Conservation (phyloP, 2,797 vertebrate species). For the Hypotaenidia okinawae region DNA sequence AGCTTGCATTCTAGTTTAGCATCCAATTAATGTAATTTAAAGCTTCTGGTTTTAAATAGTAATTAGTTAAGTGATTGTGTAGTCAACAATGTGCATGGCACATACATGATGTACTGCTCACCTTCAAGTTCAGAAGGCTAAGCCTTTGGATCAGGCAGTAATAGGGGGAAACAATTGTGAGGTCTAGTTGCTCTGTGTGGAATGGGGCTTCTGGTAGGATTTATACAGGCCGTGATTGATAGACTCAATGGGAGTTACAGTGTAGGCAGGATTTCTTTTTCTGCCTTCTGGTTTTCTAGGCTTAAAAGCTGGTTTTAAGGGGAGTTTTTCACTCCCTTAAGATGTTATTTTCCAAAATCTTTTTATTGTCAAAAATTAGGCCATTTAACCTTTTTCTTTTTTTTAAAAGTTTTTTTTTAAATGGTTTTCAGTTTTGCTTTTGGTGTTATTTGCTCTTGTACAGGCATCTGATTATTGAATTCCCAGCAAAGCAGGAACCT, state of each 20-base stretch:
- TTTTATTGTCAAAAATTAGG: not conserved
- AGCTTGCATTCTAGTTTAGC: not conserved
- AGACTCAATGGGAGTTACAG: not conserved
- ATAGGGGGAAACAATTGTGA: not conserved
- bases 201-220: not conserved
- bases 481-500: not conserved
- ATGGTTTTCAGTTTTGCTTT: not conserved
- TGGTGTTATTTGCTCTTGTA: not conserved
- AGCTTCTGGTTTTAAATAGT: not conserved
- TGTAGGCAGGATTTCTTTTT: not conserved
- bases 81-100: not conserved
- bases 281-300: not conserved
- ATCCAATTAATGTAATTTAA: not conserved
- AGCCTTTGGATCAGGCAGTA: not conserved
- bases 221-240: accelerated
- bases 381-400: not conserved
- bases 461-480: not conserved
- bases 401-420: accelerated
- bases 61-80: not conserved
- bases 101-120: not conserved
- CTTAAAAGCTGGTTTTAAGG: not conserved
- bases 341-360: not conserved
- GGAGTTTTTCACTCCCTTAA: not conserved
- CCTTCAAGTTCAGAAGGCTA: not conserved
- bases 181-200: not conserved